These are phyloP conservation scores for Gouania willdenowi DNA, from an alignment of 2,797 vertebrate genomes.

Conservation along the genomic window DNA sequence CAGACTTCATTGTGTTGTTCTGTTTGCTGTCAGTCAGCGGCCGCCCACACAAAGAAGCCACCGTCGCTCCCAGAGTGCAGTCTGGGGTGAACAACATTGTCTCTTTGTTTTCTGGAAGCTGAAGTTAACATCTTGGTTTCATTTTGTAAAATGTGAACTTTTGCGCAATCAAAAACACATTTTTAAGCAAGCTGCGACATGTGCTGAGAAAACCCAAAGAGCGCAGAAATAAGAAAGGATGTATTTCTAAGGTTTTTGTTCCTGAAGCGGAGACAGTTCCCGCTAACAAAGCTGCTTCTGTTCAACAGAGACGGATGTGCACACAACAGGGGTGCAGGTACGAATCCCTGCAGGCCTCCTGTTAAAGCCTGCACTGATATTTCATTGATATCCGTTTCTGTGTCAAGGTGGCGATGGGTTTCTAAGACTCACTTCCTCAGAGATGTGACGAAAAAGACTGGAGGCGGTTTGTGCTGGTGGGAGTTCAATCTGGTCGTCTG, in stretches of 20 bases:
- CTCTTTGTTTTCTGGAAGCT: slow-evolving; percentile 23
- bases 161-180: slow-evolving; percentile 10
- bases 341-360: slow-evolving; percentile 30
- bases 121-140: slow-evolving; percentile 34
- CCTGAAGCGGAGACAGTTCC: slow-evolving; percentile 26
- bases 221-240: not conserved
- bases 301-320: slow-evolving; percentile 35
- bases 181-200: not conserved
- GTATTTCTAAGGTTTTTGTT: too few species aligned
- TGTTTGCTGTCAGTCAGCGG: slow-evolving; percentile 37
- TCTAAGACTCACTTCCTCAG: slow-evolving; percentile 48
- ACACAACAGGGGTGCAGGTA: slow-evolving; percentile 35
- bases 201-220: not conserved
- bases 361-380: slow-evolving; percentile 25
- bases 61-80: slow-evolving; percentile 7
- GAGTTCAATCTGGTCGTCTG: slow-evolving; percentile 30
- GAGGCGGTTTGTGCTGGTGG: slow-evolving; percentile 37
- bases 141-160: not conserved
- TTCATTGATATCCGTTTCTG: slow-evolving; percentile 40
- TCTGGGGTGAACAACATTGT: not conserved
- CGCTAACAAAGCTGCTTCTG: slow-evolving; percentile 47
- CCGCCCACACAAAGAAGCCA: slow-evolving; percentile 18
- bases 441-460: slow-evolving; percentile 35
- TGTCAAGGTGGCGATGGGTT: slow-evolving; percentile 39
- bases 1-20: slow-evolving; percentile 40